Evolutionary conservation across 2,888 invertebrate species (phyloP), one percentile per base, ranked within the genome.

Genomic region (Sycophila texana): DNA sequence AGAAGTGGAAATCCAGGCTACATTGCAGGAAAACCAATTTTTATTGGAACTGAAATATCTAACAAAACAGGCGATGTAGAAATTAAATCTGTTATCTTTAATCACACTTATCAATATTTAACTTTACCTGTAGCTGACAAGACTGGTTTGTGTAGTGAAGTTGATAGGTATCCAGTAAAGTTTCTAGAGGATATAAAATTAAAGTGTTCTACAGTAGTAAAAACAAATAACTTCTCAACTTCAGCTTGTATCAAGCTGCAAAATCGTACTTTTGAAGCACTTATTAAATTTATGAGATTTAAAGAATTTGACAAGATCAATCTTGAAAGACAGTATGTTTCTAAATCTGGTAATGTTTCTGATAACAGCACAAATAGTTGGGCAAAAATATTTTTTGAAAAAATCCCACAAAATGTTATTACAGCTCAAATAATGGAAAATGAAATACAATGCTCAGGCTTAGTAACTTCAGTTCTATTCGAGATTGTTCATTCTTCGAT

Each of bases 1-100:
- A 86, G 91, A 18, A 96, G 96, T 90, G 96, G 96, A 2, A 95
- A 94, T 88, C 96, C 96, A 0, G 96, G 96, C 3, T 97, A 97
- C 86, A 86, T 93, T 7, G 84, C 91, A 4, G 94, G 94, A 10
- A 92, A 93, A 83, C 95, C 95, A 0, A 90, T 96, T 51, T 87
- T 93, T 80, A 90, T 92, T 73, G 93, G 93, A 16, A 87, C 81
- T 26, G 87, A 89, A 80, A 77, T 85, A 4, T 70, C 79, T 76
- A 88, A 86, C 78, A 82, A 79, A 66, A 86, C 83, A 60, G 82
- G 81, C 74, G 84, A 85, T 22, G 20, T 78, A 49, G 83, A 84
- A 77, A 74, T 82, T 49, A 84, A 83, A 53, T 83, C 84, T 30
- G 78, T 89, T 14, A 75, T 51, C 26, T 82, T 86, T 39, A 86